Evolutionary conservation across 2,113 vertebrate genomes (phyloP).

Genomic region (Anarhynchus alexandrinus): DNA sequence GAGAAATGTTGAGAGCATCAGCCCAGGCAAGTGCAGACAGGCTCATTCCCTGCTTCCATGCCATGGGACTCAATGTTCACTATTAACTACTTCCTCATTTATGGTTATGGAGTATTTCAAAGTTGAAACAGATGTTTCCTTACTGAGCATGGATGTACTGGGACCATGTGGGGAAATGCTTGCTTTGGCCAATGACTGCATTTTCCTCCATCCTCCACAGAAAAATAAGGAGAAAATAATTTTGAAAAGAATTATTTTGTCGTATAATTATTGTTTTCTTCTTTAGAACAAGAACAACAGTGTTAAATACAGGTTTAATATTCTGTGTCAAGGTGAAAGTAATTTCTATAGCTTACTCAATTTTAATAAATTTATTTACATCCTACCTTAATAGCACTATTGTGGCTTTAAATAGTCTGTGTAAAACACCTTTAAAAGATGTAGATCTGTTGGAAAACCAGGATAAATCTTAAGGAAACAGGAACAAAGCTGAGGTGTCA

Average conservation of each 20-base stretch:
- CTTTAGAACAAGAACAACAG: background rate
- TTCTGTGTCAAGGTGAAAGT: background rate
- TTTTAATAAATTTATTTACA: background rate
- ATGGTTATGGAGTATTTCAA: background rate
- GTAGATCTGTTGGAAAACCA: background rate
- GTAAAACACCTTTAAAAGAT: background rate
- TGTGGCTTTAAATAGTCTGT: background rate
- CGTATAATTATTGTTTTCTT: background rate
- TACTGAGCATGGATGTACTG: background rate
- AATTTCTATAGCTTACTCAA: background rate
- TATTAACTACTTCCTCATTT: background rate
- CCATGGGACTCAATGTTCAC: background rate
- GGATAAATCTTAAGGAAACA: background rate
- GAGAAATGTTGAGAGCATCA: no score
- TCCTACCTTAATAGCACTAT: background rate
- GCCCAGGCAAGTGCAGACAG: no score
- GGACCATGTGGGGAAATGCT: background rate
- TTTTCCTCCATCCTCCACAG: background rate
- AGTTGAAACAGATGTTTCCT: background rate
- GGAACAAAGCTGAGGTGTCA: background rate
- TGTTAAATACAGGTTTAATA: background rate
- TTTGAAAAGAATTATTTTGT: background rate
- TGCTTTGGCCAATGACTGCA: background rate
- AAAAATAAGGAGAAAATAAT: background rate
- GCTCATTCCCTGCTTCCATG: no score